Conservation (phyloP, 2,797 vertebrate genomes). For the Bradypodion pumilum region DNA sequence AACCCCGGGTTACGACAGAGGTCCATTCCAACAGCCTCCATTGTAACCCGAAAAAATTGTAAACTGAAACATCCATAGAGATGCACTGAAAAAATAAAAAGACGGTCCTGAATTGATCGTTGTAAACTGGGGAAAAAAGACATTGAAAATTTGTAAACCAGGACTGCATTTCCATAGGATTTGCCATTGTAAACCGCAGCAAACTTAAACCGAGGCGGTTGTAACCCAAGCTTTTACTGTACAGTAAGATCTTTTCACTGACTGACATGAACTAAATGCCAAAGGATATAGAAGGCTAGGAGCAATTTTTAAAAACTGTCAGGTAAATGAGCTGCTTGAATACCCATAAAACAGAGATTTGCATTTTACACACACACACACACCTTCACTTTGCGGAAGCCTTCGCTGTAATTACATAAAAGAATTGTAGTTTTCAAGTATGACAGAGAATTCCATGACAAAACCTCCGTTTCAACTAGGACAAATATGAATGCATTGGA, state of each 20-base stretch:
- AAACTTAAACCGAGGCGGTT: too few species aligned
- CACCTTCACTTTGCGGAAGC: neutral
- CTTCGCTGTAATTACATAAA: neutral
- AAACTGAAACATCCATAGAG: too few species aligned
- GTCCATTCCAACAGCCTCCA: too few species aligned
- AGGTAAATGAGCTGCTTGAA: neutral
- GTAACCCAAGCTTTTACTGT: too few species aligned
- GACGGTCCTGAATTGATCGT: too few species aligned
- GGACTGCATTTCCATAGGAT: too few species aligned
- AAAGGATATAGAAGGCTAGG: neutral
- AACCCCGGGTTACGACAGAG: too few species aligned
- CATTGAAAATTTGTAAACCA: too few species aligned
- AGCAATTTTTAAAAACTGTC: neutral
- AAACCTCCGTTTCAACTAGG: constrained; percentile 4
- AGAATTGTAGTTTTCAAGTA: constrained; percentile 47
- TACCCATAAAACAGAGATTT: neutral
- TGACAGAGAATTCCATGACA: constrained; percentile 32
- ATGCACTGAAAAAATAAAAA: too few species aligned
- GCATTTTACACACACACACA: neutral
- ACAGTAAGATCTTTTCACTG: neutral
- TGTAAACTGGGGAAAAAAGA: too few species aligned
- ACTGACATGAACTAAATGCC: neutral
- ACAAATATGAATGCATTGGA: neutral
- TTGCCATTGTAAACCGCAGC: too few species aligned
- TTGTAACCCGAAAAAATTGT: too few species aligned